Conservation (phyloP, 2,797 vertebrate genomes). For the Lophura swinhoii region DNA sequence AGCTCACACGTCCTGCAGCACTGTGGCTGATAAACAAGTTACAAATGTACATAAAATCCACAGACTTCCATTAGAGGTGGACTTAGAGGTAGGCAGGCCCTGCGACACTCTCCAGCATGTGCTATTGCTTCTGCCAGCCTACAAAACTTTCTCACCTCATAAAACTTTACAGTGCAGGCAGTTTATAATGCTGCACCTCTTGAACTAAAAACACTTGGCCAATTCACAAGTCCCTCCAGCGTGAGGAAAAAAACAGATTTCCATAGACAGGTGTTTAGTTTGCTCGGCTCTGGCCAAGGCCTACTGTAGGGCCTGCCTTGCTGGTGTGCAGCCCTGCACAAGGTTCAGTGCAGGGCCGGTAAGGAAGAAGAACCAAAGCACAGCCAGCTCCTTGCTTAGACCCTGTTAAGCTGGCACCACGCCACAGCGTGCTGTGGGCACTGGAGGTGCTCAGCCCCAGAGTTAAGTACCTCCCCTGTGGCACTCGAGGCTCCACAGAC, state of each 20-base stretch:
- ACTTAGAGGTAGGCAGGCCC: neutral
- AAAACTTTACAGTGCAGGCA: slow-evolving; percentile 50
- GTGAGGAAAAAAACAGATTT: neutral
- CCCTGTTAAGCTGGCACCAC: neutral
- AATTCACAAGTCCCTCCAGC: neutral
- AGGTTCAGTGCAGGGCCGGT: neutral
- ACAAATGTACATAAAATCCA: slow-evolving; percentile 44
- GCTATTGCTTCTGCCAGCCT: neutral
- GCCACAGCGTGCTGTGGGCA: neutral
- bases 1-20: neutral
- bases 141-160: slow-evolving; percentile 37
- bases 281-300: neutral
- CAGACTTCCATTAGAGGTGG: neutral
- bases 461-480: no score
- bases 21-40: slow-evolving; percentile 29
- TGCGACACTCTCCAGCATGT: neutral
- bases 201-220: slow-evolving; percentile 7
- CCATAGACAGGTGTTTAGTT: neutral
- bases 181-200: slow-evolving; percentile 42
- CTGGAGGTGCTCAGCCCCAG: neutral
- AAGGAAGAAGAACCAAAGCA: neutral
- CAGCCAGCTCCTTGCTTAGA: neutral
- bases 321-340: neutral
- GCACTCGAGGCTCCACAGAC: neutral
- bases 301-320: neutral